These are phyloP conservation scores for Neria commutata DNA, from an alignment of 2,888 invertebrate genomes.

Conservation along the genomic window DNA sequence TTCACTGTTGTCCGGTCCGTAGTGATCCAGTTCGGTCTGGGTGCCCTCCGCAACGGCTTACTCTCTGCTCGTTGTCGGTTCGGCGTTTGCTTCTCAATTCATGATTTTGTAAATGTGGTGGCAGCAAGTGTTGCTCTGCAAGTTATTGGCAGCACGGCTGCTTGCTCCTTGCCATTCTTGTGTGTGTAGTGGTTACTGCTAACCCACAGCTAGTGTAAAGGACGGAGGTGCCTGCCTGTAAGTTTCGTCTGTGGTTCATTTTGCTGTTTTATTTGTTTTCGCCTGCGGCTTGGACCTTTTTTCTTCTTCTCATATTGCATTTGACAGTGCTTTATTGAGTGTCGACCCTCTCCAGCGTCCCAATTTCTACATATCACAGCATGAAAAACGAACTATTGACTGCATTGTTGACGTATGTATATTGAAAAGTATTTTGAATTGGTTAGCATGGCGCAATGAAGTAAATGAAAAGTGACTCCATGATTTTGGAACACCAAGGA, in stretches of 20 bases:
- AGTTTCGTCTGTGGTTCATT: conserved; percentile 14
- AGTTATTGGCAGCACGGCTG: conserved; percentile 19
- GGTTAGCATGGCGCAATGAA: too few relatives aligned
- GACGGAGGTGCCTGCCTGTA: conserved; percentile 10
- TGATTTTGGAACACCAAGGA: too few relatives aligned
- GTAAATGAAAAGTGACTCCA: too few relatives aligned
- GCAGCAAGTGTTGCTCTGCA: conserved; percentile 14
- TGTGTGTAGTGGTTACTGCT: not conserved
- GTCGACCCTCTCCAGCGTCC: too few relatives aligned
- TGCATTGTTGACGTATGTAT: too few relatives aligned
- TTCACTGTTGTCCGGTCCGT: too few relatives aligned
- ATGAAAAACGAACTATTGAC: too few relatives aligned
- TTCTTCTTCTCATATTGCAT: conserved; percentile 5
- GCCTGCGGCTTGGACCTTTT: conserved; percentile 9
- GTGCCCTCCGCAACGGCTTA: too few relatives aligned
- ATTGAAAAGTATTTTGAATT: too few relatives aligned
- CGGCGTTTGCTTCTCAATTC: not conserved
- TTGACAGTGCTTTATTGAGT: conserved; percentile 19
- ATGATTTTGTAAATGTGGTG: conserved; percentile 8
- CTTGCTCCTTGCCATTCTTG: too few relatives aligned
- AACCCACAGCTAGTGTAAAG: too few relatives aligned
- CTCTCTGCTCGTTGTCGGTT: not conserved
- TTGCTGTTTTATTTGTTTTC: conserved; percentile 13
- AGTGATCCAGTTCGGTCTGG: not conserved
- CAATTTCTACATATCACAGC: too few relatives aligned